Percentiles rank a stretch among this genome's conserved stretches.
Conservation (phyloP, 2,797 vertebrate genomes). For the Parotocinclus haroldoi region DNA sequence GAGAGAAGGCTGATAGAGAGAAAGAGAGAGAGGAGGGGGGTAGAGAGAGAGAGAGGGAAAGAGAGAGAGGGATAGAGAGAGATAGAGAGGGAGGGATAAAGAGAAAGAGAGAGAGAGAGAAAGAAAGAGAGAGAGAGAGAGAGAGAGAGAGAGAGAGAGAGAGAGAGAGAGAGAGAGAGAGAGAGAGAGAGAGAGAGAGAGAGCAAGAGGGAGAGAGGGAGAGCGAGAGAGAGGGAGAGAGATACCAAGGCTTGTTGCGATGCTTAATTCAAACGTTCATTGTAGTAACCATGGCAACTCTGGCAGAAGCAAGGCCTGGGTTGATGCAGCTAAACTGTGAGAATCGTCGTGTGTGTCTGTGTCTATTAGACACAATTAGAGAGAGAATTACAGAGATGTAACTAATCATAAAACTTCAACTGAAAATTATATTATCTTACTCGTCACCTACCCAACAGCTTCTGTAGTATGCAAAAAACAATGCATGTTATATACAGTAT, state of each 20-base stretch:
- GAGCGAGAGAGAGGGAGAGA: slow-evolving; percentile 42
- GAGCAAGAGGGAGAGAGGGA: slow-evolving; percentile 2
- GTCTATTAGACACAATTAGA: slow-evolving; percentile 19
- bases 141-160: slow-evolving; percentile 18
- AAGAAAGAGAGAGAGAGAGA: no score
- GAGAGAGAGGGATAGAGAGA: background rate
- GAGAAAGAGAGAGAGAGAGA: slow-evolving; percentile 45
- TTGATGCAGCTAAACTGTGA: slow-evolving; percentile 63
- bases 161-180: background rate
- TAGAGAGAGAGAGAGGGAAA: no score
- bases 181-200: no score
- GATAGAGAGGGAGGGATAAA: slow-evolving; percentile 26
- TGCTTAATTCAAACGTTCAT: slow-evolving; percentile 80
- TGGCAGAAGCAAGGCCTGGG: slow-evolving; percentile 72
- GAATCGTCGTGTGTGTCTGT: slow-evolving; percentile 33
- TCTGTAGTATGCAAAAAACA: no score
- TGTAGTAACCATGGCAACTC: slow-evolving; percentile 80
- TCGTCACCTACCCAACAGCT: slow-evolving; percentile 25
- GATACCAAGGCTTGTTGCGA: slow-evolving; percentile 72
- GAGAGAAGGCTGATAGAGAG: slow-evolving; percentile 24
- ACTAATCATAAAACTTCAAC: slow-evolving; percentile 34
- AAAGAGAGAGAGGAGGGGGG: slow-evolving; percentile 3
- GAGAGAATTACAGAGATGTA: slow-evolving; percentile 27
- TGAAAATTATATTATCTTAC: slow-evolving; percentile 21
- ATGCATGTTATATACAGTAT: no score